Percentiles rank a stretch among this genome's conserved stretches.
Evolutionary conservation across 2,797 vertebrate species (phyloP).

Genomic region (Acanthopagrus latus): DNA sequence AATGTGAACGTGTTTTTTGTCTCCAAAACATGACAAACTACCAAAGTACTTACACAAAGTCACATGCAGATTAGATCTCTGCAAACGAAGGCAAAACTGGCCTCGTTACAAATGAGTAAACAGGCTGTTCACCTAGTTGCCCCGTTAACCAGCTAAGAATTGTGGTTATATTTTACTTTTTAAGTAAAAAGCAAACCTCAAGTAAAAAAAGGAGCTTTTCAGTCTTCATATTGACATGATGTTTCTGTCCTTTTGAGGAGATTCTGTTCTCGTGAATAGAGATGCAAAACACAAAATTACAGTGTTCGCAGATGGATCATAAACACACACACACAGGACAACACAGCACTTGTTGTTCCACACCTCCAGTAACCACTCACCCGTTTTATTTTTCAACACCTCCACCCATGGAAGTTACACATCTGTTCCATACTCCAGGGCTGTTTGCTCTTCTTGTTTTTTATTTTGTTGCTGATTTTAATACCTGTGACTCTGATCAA

Average conservation of each 20-base stretch:
- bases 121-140: not conserved
- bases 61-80: too few species aligned
- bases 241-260: not conserved
- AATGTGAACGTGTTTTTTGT: not conserved
- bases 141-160: not conserved
- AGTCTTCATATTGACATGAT: too few species aligned
- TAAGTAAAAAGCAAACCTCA: not conserved
- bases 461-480: not conserved
- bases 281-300: not conserved
- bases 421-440: not conserved
- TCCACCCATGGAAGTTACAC: constrained; percentile 47
- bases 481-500: not conserved
- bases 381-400: constrained; percentile 74
- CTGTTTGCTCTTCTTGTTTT: not conserved
- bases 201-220: not conserved
- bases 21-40: not conserved
- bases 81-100: not conserved
- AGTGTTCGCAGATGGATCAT: not conserved
- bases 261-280: not conserved
- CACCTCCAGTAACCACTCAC: constrained; percentile 78
- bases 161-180: not conserved
- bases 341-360: constrained; percentile 73
- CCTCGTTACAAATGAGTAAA: not conserved
- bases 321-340: constrained; percentile 30
- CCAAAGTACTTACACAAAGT: not conserved